Conservation (phyloP, 2,113 vertebrate species). For the Crotalus helleri region DNA sequence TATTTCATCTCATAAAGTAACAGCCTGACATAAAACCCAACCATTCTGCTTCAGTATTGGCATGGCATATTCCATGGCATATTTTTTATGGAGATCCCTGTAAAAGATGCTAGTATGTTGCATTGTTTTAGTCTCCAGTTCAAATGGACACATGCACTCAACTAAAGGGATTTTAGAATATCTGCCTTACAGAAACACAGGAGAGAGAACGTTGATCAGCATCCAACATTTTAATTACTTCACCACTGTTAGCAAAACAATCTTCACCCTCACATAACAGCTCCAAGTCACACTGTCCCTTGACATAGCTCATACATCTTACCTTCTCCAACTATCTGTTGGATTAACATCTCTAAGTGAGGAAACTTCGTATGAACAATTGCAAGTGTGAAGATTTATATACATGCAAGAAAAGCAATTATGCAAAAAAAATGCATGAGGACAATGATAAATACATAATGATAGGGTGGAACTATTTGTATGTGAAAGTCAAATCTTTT, state of each 20-base stretch:
- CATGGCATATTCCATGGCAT: background rate
- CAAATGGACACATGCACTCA: background rate
- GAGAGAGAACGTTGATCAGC: background rate
- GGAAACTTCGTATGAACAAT: background rate
- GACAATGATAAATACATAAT: background rate
- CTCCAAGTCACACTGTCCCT: background rate
- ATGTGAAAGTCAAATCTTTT: background rate
- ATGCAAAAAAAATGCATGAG: background rate
- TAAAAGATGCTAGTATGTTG: background rate
- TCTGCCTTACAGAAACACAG: background rate
- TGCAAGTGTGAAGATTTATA: background rate
- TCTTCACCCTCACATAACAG: background rate
- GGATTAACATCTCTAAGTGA: background rate
- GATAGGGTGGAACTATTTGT: background rate
- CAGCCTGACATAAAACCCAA: background rate
- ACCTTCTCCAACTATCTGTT: background rate
- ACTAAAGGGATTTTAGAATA: background rate
- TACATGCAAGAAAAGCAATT: background rate
- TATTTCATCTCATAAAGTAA: background rate
- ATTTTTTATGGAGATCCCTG: background rate
- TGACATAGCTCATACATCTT: background rate
- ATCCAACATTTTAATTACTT: background rate
- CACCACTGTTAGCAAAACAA: background rate
- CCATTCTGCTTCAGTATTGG: background rate
- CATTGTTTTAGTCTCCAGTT: background rate